phyloP scores from a whole-genome alignment of 2,113 vertebrate species.

The Charina bottae region DNA sequence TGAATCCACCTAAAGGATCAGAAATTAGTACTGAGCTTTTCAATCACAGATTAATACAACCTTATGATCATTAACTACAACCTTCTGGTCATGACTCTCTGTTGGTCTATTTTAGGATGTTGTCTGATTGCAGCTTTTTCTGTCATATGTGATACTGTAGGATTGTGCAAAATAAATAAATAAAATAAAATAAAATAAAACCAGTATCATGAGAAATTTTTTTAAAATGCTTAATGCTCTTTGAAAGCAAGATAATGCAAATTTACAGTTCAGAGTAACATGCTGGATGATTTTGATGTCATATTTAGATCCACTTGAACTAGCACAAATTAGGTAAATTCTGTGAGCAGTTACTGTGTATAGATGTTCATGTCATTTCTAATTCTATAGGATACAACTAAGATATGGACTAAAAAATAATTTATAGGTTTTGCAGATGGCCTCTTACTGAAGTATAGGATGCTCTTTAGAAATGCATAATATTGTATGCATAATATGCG shows the following conservation, averaged over 20 bases:
- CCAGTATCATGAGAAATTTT: background rate
- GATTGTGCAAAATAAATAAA: background rate
- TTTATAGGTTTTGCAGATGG: background rate
- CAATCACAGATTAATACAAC: no score
- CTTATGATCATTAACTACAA: no score
- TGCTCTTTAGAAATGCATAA: background rate
- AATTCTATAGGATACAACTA: background rate
- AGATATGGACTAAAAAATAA: background rate
- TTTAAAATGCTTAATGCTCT: background rate
- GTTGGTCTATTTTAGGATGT: background rate
- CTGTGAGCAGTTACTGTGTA: background rate
- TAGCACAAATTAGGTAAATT: no score
- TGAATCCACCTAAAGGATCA: background rate
- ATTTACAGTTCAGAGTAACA: no score
- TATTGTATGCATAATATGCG: no score
- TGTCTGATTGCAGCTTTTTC: background rate
- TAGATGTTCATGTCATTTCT: background rate
- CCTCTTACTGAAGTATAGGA: no score
- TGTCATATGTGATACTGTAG: background rate
- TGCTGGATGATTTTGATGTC: no score
- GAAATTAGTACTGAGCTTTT: background rate
- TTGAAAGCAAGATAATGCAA: background rate
- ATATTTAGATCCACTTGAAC: no score
- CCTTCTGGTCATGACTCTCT: no score
- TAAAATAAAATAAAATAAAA: background rate